Evolutionary conservation across 1,140 invertebrate species (phyloP).

Genomic region (Polypedilum vanderplanki): DNA sequence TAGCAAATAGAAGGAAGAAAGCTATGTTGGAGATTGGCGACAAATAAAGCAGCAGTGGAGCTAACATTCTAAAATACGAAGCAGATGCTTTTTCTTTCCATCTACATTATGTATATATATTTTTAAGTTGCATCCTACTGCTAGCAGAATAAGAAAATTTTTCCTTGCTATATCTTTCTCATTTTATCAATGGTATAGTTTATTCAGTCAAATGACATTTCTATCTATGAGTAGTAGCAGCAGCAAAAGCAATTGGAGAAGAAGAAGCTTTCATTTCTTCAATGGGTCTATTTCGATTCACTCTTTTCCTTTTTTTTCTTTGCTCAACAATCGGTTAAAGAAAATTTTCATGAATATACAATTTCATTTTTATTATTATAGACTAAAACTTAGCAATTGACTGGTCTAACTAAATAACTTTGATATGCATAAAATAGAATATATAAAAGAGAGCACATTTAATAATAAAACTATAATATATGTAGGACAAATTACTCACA

Average conservation of each 20-base stretch:
- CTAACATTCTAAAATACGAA: neutral
- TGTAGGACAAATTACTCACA: no score
- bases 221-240: neutral
- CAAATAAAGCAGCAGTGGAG: neutral
- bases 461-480: no score
- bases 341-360: neutral
- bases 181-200: constrained; percentile 9
- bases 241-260: neutral
- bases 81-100: neutral
- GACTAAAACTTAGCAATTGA: neutral
- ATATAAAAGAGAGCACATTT: neutral
- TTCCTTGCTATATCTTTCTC: neutral
- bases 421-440: neutral
- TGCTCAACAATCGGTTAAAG: no score
- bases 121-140: neutral
- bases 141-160: neutral
- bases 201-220: neutral
- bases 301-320: no score
- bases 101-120: neutral
- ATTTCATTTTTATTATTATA: neutral
- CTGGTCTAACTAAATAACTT: neutral
- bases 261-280: neutral
- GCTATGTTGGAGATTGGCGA: neutral
- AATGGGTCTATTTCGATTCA: neutral
- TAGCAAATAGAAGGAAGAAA: neutral